Base-by-base conservation (phyloP, 2,888 invertebrate species). In the Lithophane leautieri region DNA sequence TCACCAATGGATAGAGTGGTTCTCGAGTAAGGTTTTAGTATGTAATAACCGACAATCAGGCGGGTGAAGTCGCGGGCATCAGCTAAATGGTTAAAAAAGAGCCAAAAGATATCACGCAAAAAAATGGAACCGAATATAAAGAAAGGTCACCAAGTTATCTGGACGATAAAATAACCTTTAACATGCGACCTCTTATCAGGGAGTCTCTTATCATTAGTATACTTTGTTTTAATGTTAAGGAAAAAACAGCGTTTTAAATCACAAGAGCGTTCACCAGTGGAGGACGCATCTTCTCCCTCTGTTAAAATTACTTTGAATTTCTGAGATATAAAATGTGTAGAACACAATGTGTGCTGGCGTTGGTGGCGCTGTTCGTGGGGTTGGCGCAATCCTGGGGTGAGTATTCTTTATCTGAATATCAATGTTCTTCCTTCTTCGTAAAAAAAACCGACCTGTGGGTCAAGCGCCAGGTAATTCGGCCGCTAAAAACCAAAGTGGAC, bases 351-450 rank as follows among this genome's bases (percentile, higher is more conserved):
- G 34, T 34, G n/a, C 9, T 67, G n/a, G 16, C n/a, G 50, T 34
- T 34, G 16, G 4, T 52, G 50, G 50, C 50, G 34, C 22, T 67
- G n/a, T 67, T 4, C n/a, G 6, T 67, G 50, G 34, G 16, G 50
- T 67, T 34, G n/a, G 66, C n/a, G 66, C 34, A 34, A 7, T 67
- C 66, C 6, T 67, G 66, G 66, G 66, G 66, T 67, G n/a, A 52
- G 50, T 47, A 14, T 44, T 34, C 3, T 28, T 28, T 3, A 2
- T 28, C 28, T 28, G 2, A 28, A 28, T 28, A 28, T 28, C 28
- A 28, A 28, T 28, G 28, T 28, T 28, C 28, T 28, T 28, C 28
- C 3, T 28, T 28, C 28, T 28, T 3, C 28, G 28, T 28, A 1
- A 28, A 28, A 28, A 28, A 28, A 28, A 28, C 28, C 28, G 28